Evolutionary conservation across 2,113 vertebrate genomes (phyloP).

Genomic region (Mus musculus): GRCm39 chr9:77279001-77279500

Average conservation of each 20-base stretch:
- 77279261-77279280: background rate
- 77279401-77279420: too few relatives aligned
- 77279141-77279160: background rate
- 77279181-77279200: background rate
- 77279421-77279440: background rate
- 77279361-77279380: too few relatives aligned
- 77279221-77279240: background rate
- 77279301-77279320: background rate
- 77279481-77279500: background rate
- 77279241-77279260: background rate
- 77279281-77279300: background rate
- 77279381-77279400: background rate
- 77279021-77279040: background rate
- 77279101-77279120: background rate
- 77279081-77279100: background rate
- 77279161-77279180: rapidly evolving
- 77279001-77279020: background rate
- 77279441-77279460: background rate
- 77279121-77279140: background rate
- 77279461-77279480: background rate
- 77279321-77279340: background rate
- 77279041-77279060: background rate
- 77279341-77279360: background rate
- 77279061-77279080: background rate
- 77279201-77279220: background rate